Base-by-base conservation (phyloP, 2,797 vertebrate species). In the Sebastes flavidus region DNA sequence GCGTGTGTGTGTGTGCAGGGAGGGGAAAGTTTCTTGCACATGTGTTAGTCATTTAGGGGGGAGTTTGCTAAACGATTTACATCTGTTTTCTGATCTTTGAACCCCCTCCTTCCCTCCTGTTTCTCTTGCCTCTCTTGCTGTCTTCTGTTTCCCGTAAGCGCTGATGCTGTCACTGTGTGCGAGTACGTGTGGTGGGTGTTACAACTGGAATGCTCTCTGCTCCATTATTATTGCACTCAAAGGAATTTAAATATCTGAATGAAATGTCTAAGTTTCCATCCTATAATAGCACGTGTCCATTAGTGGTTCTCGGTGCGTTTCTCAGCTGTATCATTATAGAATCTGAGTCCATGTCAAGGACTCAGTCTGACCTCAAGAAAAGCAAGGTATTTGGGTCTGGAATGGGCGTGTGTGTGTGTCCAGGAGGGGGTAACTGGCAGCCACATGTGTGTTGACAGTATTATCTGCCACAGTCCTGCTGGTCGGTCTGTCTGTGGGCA, bases 11-110 rank as follows among this genome's bases (percentile, higher is more conserved):
- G 77, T 29, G 32, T 14, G 66, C 9, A 66, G 63, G 88, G 78
- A 78, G 82, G 85, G 84, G 88, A 85, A 82, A 75, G 83, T 80
- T 81, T 75, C 75, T 84, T 20, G 38, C 92, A 95, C 96, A 96
- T 95, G 93, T 96, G 96, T 95, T 96, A 95, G 92, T 95, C 93
- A 96, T 96, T 96, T 95, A 63, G 87, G 89, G 88, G 77, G 77
- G 90, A 93, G 95, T 94, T 92, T 88, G 92, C 87, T 65, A 88
- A 95, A 95, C 87, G 77, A 91, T 91, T 94, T 95, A 94, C 95
- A 96, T 96, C 94, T 96, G 95, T 95, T 95, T 94, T 95, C 88
- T 95, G 95, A 95, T 96, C 95, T 96, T 96, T 95, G 94, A 96
- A 95, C 94, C 89, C 90, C 88, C 82, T 75, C 80, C 84, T 81